Conservation (phyloP, 2,113 vertebrate species). For the Motacilla alba region DNA sequence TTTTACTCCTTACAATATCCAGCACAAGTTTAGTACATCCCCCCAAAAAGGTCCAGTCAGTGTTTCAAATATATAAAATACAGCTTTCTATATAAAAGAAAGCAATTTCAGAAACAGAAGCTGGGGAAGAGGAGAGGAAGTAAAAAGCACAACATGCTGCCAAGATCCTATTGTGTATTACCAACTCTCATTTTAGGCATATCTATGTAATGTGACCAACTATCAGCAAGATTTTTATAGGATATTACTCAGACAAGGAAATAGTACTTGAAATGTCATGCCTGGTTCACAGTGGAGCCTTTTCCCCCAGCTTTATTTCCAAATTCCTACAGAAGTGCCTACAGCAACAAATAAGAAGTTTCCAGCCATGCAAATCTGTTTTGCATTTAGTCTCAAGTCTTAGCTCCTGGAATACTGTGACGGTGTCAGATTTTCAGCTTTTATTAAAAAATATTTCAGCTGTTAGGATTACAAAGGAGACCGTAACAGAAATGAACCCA, state of each 20-base stretch:
- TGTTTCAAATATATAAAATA: background rate
- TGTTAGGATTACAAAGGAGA: background rate
- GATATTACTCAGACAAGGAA: background rate
- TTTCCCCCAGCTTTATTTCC: background rate
- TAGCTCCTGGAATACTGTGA: background rate
- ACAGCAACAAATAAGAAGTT: background rate
- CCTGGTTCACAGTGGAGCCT: background rate
- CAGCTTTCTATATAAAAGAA: background rate
- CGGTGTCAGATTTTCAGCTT: background rate
- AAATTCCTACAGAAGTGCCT: background rate
- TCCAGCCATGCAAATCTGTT: background rate
- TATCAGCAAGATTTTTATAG: background rate
- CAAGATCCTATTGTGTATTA: background rate
- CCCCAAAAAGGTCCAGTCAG: background rate
- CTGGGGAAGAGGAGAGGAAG: background rate
- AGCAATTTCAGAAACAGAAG: background rate
- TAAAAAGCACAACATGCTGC: background rate
- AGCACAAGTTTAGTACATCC: background rate
- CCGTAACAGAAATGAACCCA: background rate
- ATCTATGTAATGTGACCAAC: background rate
- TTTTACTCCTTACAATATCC: background rate
- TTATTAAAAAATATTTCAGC: background rate
- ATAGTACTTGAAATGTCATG: background rate
- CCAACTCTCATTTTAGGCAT: background rate
- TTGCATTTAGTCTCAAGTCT: background rate